Conservation (phyloP, 2,888 invertebrate genomes). For the Andricus curvator region DNA sequence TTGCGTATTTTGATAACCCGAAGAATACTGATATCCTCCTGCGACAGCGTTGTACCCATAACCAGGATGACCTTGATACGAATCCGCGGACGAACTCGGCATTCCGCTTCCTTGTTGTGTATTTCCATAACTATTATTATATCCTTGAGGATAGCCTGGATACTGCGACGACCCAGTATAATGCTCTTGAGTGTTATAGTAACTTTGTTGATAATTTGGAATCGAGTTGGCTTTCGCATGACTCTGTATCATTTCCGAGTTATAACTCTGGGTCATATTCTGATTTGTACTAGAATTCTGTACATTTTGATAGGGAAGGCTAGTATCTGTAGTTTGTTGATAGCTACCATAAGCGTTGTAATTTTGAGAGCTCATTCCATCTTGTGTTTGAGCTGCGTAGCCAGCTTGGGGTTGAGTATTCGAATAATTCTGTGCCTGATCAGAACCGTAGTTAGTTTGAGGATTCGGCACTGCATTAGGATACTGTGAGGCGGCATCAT, state of each 20-base stretch:
- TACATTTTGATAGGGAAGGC: constrained; percentile 63
- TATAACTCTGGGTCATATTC: constrained; percentile 34
- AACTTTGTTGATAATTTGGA: constrained; percentile 59
- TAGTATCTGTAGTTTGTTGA: constrained; percentile 61
- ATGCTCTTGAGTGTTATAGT: constrained; percentile 60
- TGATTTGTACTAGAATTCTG: constrained; percentile 68
- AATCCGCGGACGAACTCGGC: constrained; percentile 55
- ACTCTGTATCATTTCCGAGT: constrained; percentile 72
- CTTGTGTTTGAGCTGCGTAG: not conserved
- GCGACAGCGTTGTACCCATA: constrained; percentile 81
- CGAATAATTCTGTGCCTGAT: constrained; percentile 43
- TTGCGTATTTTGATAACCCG: constrained; percentile 81
- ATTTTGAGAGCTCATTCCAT: constrained; percentile 4
- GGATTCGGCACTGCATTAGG: constrained; percentile 17
- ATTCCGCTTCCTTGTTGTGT: constrained; percentile 40
- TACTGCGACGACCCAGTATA: constrained; percentile 60
- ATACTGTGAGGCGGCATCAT: constrained; percentile 14
- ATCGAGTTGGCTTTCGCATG: constrained; percentile 66
- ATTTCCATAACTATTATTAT: constrained; percentile 59
- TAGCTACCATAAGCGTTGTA: constrained; percentile 60
- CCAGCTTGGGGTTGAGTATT: constrained; percentile 21
- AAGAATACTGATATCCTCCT: constrained; percentile 82
- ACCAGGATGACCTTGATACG: constrained; percentile 82
- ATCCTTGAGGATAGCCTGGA: constrained; percentile 60
- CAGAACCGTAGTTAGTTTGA: constrained; percentile 42